Evolutionary conservation across 1,140 invertebrate species (phyloP).

Genomic region (Antheraea mylitta): DNA sequence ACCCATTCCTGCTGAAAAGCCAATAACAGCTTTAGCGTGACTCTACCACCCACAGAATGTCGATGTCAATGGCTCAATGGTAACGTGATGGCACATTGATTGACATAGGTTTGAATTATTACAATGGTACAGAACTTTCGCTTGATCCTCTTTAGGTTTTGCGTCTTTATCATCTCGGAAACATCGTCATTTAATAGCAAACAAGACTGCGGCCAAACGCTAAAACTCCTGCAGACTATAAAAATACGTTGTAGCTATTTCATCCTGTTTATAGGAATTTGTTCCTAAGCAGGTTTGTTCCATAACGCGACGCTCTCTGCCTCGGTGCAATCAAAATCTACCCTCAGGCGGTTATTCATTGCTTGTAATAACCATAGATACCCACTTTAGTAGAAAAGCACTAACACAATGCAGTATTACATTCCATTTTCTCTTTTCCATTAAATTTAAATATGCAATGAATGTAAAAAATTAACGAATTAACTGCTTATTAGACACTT

Average conservation of each 20-base stretch:
- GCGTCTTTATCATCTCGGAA: no score
- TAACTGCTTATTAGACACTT: neutral
- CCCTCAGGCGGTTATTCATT: constrained; percentile 31
- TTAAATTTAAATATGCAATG: neutral
- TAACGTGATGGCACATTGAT: no score
- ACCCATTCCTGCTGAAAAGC: no score
- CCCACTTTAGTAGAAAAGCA: neutral
- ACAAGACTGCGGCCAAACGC: neutral
- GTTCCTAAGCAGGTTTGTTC: constrained; percentile 12
- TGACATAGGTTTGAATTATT: no score
- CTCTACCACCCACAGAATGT: no score
- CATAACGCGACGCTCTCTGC: neutral
- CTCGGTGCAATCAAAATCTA: constrained; percentile 50
- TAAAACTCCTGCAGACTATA: neutral
- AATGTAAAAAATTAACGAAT: neutral
- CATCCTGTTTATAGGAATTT: constrained; percentile 7
- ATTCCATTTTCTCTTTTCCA: neutral
- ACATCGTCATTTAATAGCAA: neutral
- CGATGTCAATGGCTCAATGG: no score
- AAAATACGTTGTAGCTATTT: neutral
- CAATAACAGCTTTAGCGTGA: no score
- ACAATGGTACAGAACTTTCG: no score
- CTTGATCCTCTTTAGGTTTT: no score
- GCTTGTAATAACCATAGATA: neutral
- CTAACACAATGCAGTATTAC: neutral